These are phyloP conservation scores for Pseudochromis fuscus DNA, from an alignment of 2,797 vertebrate genomes.

Conservation along the genomic window DNA sequence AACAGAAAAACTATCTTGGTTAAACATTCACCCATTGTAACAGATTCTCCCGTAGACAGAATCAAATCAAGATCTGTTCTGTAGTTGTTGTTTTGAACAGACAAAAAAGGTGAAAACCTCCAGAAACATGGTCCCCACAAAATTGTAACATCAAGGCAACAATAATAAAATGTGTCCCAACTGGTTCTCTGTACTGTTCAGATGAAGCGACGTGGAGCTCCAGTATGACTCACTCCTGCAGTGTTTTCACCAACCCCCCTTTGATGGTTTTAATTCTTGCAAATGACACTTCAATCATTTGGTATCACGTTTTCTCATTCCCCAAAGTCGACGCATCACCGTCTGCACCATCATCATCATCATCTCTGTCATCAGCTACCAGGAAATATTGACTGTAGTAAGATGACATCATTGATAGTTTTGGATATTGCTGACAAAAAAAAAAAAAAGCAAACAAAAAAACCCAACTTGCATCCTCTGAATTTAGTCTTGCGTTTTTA, in stretches of 20 bases:
- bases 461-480: constrained; percentile 57
- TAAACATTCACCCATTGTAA: too few species aligned
- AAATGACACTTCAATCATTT: background rate
- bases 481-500: constrained; percentile 66
- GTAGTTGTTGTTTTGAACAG: too few species aligned
- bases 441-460: too few species aligned
- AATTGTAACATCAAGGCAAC: background rate
- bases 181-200: background rate
- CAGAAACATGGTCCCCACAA: background rate
- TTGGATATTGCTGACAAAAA: constrained; percentile 33
- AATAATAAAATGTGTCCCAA: background rate
- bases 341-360: background rate
- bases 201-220: background rate
- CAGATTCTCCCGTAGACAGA: too few species aligned
- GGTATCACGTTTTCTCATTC: constrained; percentile 2
- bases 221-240: constrained; percentile 5
- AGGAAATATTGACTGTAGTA: constrained; percentile 16
- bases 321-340: constrained; percentile 4
- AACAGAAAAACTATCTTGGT: too few species aligned
- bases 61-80: too few species aligned
- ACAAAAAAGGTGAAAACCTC: too few species aligned
- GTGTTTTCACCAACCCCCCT: background rate
- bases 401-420: constrained; percentile 13
- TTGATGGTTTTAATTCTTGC: background rate
- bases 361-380: constrained; percentile 25